Conservation (phyloP, 2,113 vertebrate species). For the Lampris incognitus region DNA sequence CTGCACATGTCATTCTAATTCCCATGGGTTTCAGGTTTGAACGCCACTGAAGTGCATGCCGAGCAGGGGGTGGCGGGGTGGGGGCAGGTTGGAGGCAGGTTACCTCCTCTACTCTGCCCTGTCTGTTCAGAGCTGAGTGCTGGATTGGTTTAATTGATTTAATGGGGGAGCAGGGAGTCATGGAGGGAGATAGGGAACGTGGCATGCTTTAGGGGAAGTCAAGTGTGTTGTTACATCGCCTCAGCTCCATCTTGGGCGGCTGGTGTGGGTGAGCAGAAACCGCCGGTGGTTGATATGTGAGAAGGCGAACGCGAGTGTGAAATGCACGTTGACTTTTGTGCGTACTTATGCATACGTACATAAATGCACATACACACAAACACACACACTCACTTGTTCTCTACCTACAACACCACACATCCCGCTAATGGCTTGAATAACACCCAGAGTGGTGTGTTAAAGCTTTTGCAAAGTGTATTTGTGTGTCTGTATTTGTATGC, state of each 20-base stretch:
- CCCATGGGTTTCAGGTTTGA: constrained; percentile 71
- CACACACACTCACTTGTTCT: constrained; percentile 66
- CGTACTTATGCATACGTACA: constrained; percentile 2
- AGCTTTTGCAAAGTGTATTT: constrained; percentile 46
- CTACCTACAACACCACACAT: constrained; percentile 69
- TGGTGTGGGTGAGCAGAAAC: constrained; percentile 56
- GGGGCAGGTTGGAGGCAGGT: constrained; percentile 40
- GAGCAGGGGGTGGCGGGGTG: constrained; percentile 55
- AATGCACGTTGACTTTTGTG: no score
- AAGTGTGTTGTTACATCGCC: constrained; percentile 74
- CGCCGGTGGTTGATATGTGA: constrained; percentile 43
- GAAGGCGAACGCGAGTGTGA: constrained; percentile 33
- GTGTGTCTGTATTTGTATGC: constrained; percentile 23
- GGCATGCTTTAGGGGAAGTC: constrained; percentile 73
- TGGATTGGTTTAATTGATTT: constrained; percentile 83
- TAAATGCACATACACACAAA: constrained; percentile 30
- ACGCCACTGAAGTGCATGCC: constrained; percentile 76
- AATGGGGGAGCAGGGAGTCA: constrained; percentile 77
- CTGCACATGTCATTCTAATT: constrained; percentile 76
- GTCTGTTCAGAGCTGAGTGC: constrained; percentile 71
- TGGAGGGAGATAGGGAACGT: constrained; percentile 62
- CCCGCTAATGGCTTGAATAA: constrained; percentile 83
- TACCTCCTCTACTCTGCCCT: constrained; percentile 67
- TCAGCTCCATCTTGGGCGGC: constrained; percentile 70
- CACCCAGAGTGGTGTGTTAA: constrained; percentile 74